Evolutionary conservation across 2,113 vertebrate genomes (phyloP).

Genomic region (Pseudorasbora parva): DNA sequence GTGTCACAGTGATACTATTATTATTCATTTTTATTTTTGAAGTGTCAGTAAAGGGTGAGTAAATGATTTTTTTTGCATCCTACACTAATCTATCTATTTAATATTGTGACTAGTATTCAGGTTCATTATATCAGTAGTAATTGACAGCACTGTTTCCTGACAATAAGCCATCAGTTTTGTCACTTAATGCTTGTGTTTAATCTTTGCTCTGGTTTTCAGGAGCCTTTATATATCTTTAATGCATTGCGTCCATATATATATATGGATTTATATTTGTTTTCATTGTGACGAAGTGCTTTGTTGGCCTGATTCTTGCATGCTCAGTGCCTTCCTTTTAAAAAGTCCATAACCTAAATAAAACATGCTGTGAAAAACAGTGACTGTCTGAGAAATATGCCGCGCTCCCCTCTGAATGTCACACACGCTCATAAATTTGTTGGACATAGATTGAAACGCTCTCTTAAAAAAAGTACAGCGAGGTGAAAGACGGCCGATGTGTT

Average conservation of each 20-base stretch:
- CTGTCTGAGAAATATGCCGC: background rate
- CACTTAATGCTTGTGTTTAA: background rate
- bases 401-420: background rate
- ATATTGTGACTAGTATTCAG: background rate
- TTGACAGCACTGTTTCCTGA: background rate
- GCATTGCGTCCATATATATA: background rate
- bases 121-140: background rate
- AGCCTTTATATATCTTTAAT: constrained; percentile 49
- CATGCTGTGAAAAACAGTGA: constrained; percentile 55
- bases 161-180: background rate
- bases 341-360: constrained; percentile 66
- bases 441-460: background rate
- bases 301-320: constrained; percentile 49
- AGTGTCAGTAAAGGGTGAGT: too few relatives aligned
- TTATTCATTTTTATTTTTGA: background rate
- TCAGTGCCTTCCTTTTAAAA: constrained; percentile 56
- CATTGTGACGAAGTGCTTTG: constrained; percentile 40
- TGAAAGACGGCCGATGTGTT: background rate
- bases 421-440: background rate
- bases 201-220: constrained; percentile 1
- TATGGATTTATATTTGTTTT: constrained; percentile 35
- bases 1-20: too few relatives aligned
- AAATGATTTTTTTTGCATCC: background rate
- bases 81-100: background rate
- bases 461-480: background rate